A percentile compares a stretch with the other conserved stretches of the same genome.
phyloP scores from a whole-genome alignment of 2,797 vertebrate genomes.

The Hippocampus kuda region DNA sequence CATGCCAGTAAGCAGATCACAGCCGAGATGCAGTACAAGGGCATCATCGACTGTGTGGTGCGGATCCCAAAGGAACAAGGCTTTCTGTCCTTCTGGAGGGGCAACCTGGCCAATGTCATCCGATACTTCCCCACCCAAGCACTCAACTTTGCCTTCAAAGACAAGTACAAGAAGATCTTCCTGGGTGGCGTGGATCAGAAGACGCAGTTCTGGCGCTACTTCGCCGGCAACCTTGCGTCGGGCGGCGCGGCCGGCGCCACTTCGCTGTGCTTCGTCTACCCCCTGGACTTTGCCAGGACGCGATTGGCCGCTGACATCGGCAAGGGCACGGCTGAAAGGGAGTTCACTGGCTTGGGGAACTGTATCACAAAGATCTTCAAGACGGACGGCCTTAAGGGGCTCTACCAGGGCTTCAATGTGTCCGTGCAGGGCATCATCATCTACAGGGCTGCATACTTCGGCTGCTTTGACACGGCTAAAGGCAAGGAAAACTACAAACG shows the following conservation, averaged over 20 bases:
- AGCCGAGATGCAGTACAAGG: slow-evolving; percentile 88
- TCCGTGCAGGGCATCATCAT: slow-evolving; percentile 99
- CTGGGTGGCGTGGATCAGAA: slow-evolving; percentile 94
- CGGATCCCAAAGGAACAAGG: slow-evolving; percentile 98
- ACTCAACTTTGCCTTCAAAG: slow-evolving; percentile 99
- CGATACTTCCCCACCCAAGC: slow-evolving; percentile 99
- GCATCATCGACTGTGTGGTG: slow-evolving; percentile 89
- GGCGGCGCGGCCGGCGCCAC: slow-evolving; percentile 95
- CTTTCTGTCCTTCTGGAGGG: slow-evolving; percentile 94
- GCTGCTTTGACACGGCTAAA: slow-evolving; percentile 96
- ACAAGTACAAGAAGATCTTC: slow-evolving; percentile 99
- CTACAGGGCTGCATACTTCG: slow-evolving; percentile 98
- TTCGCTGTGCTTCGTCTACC: slow-evolving; percentile 97
- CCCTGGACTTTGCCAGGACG: slow-evolving; percentile 97
- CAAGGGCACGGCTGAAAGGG: slow-evolving; percentile 76
- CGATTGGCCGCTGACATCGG: slow-evolving; percentile 93
- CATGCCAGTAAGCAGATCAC: slow-evolving; percentile 98
- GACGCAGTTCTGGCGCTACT: slow-evolving; percentile 99
- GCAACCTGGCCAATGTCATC: slow-evolving; percentile 98
- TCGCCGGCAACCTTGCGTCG: slow-evolving; percentile 90
- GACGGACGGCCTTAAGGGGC: slow-evolving; percentile 83
- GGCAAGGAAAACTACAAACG: slow-evolving; percentile 59
- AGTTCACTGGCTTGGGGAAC: slow-evolving; percentile 88
- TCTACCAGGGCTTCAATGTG: slow-evolving; percentile 93
- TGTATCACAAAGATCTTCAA: slow-evolving; percentile 89